Percentiles rank a stretch among this genome's conserved stretches.
phyloP scores from a whole-genome alignment of 2,888 invertebrate genomes.

The Meiosimyza platycephala region DNA sequence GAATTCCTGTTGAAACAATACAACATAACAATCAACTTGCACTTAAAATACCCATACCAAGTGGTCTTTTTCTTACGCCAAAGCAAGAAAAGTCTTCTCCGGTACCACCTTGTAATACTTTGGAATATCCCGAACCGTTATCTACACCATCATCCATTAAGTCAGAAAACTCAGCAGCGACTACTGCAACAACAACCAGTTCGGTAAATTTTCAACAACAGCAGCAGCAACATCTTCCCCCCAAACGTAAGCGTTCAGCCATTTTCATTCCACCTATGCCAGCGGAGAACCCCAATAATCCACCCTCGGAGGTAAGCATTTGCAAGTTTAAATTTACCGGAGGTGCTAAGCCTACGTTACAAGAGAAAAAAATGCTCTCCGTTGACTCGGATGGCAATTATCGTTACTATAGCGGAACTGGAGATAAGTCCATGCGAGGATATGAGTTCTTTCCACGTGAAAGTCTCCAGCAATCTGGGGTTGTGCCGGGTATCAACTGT shows the following conservation, averaged over 20 bases:
- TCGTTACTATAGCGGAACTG: slow-evolving; percentile 86
- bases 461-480: slow-evolving; percentile 72
- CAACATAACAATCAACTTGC: slow-evolving; percentile 67
- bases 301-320: slow-evolving; percentile 87
- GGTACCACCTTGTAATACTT: slow-evolving; percentile 46
- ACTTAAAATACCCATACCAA: slow-evolving; percentile 62
- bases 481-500: slow-evolving; percentile 69
- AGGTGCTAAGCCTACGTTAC: slow-evolving; percentile 87
- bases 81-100: slow-evolving; percentile 47
- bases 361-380: slow-evolving; percentile 92
- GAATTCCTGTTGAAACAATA: slow-evolving; percentile 58
- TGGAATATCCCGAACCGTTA: slow-evolving; percentile 52
- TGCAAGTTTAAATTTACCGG: slow-evolving; percentile 95
- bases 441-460: slow-evolving; percentile 84
- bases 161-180: slow-evolving; percentile 68
- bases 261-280: slow-evolving; percentile 88
- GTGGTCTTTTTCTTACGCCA: slow-evolving; percentile 52
- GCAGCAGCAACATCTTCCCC: slow-evolving; percentile 58
- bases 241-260: slow-evolving; percentile 81
- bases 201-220: slow-evolving; percentile 43
- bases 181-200: slow-evolving; percentile 54
- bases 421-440: slow-evolving; percentile 80
- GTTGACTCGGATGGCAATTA: slow-evolving; percentile 92
- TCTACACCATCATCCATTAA: slow-evolving; percentile 66
- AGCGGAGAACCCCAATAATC: slow-evolving; percentile 78